These are phyloP conservation scores for Colossoma macropomum DNA, from an alignment of 2,113 vertebrate species.

Conservation along the genomic window DNA sequence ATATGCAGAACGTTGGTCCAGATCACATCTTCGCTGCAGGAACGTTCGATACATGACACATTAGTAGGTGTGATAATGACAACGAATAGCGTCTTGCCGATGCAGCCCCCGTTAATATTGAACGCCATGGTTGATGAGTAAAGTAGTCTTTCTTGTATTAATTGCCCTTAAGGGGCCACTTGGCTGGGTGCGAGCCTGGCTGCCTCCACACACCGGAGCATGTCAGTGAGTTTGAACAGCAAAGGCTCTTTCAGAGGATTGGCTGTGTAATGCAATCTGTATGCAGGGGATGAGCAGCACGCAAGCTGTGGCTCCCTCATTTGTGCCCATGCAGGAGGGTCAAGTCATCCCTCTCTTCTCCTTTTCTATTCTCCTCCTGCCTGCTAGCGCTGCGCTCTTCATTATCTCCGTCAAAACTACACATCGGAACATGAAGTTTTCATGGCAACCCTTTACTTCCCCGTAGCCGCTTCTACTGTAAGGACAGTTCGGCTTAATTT, in stretches of 20 bases:
- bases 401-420: conserved; percentile 33
- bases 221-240: conserved; percentile 60
- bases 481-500: background rate
- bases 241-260: conserved; percentile 69
- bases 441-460: conserved; percentile 31
- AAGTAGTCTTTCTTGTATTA: conserved; percentile 49
- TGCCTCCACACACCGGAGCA: conserved; percentile 59
- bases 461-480: background rate
- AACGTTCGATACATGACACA: background rate
- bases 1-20: background rate
- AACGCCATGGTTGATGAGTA: conserved; percentile 46
- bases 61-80: conserved; percentile 43
- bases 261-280: conserved; percentile 74
- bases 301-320: conserved; percentile 56
- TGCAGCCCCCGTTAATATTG: conserved; percentile 32
- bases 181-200: conserved; percentile 35
- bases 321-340: conserved; percentile 59
- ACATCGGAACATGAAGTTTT: conserved; percentile 38
- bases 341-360: conserved; percentile 32
- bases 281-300: conserved; percentile 71
- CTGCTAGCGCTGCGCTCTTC: conserved; percentile 49
- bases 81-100: conserved; percentile 3
- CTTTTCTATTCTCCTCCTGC: conserved; percentile 51
- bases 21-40: conserved; percentile 4
- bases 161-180: conserved; percentile 47